Evolutionary conservation across 2,113 vertebrate species (phyloP), one percentile per base, ranked within the genome.

Genomic region (Ictalurus punctatus): DNA sequence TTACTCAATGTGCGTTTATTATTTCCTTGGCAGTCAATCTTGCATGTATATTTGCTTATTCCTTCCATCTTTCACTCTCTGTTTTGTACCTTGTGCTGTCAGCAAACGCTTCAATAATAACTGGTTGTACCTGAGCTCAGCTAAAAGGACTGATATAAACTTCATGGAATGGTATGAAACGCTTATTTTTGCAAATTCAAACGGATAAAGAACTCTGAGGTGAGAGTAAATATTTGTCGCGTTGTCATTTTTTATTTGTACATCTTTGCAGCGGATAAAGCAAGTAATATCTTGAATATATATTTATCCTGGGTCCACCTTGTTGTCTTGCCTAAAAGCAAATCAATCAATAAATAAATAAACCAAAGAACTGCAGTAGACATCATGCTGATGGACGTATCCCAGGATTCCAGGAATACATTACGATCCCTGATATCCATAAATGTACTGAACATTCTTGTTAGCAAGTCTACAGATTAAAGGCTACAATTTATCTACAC

Each of bases 381-480:
- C 76, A 80, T 30, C 78, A 80, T n/a, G 17, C 14, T 17, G 8
- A 34, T 81, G 4, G n/a, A 58, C 58, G n/a, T 3, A 81, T 58
- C n/a, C 6, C 79, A 56, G 44, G 76, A 52, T 7, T 79, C 48
- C 27, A 17, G 79, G n/a, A 81, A 81, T 81, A 81, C 16, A 34
- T 58, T 81, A 34, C 21, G 54, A 54, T 58, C n/a, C 17, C n/a
- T 34, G 56, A 82, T 59, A 82, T 82, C 80, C 80, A 82, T 37
- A 37, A 59, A 34, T 13, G 30, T 56, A 82, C 54, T 82, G 19
- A 59, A 59, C n/a, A 59, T 59, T 23, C 30, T 30, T 54, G 44
- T 81, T 56, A 79, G 76, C 25, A 79, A 52, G 14, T 79, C 25
- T 52, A 54, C 48, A 25, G 27, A 27, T 81, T 81, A 14, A 81